These are phyloP conservation scores for Latrodectus geometricus DNA, from an alignment of 1,140 invertebrate genomes.

Conservation along the genomic window DNA sequence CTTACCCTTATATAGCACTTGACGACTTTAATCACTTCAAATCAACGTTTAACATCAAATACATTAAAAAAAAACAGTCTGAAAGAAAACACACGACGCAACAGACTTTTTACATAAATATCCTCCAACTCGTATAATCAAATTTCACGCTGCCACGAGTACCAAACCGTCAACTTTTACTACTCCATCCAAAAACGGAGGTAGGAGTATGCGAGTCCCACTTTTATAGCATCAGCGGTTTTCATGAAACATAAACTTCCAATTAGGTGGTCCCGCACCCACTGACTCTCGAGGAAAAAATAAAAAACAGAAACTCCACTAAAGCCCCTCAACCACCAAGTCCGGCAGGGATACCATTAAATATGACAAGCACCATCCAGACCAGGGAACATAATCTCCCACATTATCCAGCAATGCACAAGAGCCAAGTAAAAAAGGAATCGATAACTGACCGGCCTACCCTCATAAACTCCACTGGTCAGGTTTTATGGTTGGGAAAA, in stretches of 20 bases:
- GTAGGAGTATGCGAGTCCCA: slow-evolving; percentile 1
- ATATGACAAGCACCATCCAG: slow-evolving; percentile 55
- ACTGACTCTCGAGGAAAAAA: slow-evolving; percentile 12
- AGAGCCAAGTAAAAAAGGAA: background rate
- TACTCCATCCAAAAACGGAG: slow-evolving; percentile 16
- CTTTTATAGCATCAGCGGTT: slow-evolving; percentile 55
- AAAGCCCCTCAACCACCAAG: slow-evolving; percentile 15
- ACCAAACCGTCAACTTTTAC: slow-evolving; percentile 33
- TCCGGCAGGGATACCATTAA: slow-evolving; percentile 44
- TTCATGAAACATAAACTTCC: slow-evolving; percentile 61
- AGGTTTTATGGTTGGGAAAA: slow-evolving; percentile 43
- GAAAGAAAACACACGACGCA: no score
- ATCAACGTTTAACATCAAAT: no score
- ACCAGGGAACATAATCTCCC: slow-evolving; percentile 37
- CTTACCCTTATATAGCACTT: no score
- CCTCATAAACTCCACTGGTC: slow-evolving; percentile 58
- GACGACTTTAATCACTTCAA: no score
- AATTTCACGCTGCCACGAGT: slow-evolving; percentile 38
- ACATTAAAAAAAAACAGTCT: no score
- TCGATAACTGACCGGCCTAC: slow-evolving; percentile 54
- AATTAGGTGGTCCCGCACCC: slow-evolving; percentile 50
- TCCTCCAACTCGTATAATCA: slow-evolving; percentile 21
- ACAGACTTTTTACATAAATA: background rate
- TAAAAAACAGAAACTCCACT: slow-evolving; percentile 26
- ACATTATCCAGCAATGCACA: slow-evolving; percentile 1